Conservation (phyloP, 2,797 vertebrate genomes). For the Lacerta viridis region DNA sequence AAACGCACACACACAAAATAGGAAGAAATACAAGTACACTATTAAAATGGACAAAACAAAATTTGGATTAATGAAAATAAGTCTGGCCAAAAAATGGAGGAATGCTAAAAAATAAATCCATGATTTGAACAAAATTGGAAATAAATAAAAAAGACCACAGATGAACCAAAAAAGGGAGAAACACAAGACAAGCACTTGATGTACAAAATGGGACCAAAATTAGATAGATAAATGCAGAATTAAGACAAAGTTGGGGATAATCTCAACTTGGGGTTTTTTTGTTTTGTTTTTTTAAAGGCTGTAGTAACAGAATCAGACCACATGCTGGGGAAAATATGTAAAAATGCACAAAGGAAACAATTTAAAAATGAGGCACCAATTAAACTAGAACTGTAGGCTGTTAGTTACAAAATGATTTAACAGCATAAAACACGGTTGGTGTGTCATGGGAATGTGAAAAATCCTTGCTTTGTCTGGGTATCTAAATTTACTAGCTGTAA, state of each 20-base stretch:
- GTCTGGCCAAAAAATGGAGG: slow-evolving; percentile 17
- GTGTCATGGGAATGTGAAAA: not conserved
- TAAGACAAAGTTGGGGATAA: slow-evolving; percentile 3
- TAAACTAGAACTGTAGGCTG: not conserved
- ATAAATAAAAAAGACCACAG: slow-evolving; percentile 34
- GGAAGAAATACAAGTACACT: slow-evolving; percentile 40
- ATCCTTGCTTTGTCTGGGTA: not conserved
- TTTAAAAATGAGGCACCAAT: not conserved
- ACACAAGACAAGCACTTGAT: not conserved
- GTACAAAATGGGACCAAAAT: slow-evolving; percentile 22
- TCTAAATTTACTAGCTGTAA: not conserved
- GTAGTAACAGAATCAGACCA: not conserved
- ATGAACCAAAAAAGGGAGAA: slow-evolving; percentile 49
- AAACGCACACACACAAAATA: slow-evolving; percentile 22
- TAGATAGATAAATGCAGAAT: slow-evolving; percentile 17
- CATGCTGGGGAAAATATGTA: not conserved
- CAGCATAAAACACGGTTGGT: not conserved
- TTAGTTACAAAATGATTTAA: slow-evolving; percentile 9
- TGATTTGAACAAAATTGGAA: slow-evolving; percentile 16
- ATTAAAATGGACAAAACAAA: slow-evolving; percentile 45
- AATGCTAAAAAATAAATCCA: slow-evolving; percentile 31
- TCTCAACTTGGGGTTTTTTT: not conserved
- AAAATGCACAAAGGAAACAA: not conserved
- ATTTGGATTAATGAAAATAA: slow-evolving; percentile 30
- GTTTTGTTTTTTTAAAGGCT: not conserved